phyloP scores from a whole-genome alignment of 2,888 invertebrate species.

The Acanthopleura granulata region DNA sequence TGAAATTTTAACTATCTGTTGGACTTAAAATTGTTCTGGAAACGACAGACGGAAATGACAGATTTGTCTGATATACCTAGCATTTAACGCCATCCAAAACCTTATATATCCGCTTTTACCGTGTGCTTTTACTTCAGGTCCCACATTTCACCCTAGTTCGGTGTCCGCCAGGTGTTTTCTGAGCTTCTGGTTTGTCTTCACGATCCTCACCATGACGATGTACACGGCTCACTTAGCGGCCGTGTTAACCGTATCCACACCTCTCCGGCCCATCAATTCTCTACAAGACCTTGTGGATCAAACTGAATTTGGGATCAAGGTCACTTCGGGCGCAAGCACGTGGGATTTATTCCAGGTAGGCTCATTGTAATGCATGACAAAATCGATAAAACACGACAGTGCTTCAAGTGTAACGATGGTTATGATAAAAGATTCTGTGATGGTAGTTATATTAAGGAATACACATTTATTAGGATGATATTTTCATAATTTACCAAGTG shows the following conservation, averaged over 20 bases:
- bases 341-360: conserved; percentile 4
- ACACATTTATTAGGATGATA: too few relatives aligned
- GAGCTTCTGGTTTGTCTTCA: not conserved
- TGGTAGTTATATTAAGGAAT: too few relatives aligned
- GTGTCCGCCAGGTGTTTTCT: not conserved
- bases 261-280: not conserved
- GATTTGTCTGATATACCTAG: too few relatives aligned
- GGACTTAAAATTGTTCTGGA: too few relatives aligned
- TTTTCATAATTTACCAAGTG: too few relatives aligned
- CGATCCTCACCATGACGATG: not conserved
- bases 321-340: not conserved
- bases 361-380: not conserved
- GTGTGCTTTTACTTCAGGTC: not conserved
- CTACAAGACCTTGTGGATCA: not conserved
- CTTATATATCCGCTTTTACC: too few relatives aligned
- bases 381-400: too few relatives aligned
- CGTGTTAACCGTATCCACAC: conserved; percentile 3
- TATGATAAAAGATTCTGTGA: too few relatives aligned
- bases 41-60: too few relatives aligned
- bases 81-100: too few relatives aligned
- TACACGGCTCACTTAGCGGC: conserved; percentile 13
- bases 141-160: not conserved
- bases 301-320: not conserved
- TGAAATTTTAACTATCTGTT: too few relatives aligned
- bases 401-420: too few relatives aligned